A percentile compares a stretch with the other conserved stretches of the same genome.
These are phyloP conservation scores for Elephantulus edwardii DNA, from an alignment of 2,113 vertebrate genomes.

Conservation along the genomic window DNA sequence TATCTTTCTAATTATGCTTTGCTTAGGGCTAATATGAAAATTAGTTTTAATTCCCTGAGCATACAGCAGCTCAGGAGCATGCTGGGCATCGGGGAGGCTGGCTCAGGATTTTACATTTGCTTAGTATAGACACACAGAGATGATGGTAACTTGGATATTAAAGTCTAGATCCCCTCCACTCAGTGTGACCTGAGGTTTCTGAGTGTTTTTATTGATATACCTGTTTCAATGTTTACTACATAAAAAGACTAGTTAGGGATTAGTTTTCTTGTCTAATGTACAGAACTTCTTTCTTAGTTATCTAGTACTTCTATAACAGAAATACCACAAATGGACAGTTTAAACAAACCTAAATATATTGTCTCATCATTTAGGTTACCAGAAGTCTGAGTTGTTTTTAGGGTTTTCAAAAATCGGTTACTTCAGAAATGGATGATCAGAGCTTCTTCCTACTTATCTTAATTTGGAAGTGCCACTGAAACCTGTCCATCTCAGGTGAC, in stretches of 20 bases:
- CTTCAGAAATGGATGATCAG: no score
- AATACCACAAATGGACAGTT: not conserved
- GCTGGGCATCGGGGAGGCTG: constrained; percentile 16
- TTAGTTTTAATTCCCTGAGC: constrained; percentile 71
- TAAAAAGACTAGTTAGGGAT: not conserved
- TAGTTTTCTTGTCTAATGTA: fast-evolving
- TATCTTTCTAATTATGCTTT: constrained; percentile 78
- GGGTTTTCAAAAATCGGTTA: no score
- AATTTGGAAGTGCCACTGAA: no score
- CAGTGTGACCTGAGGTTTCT: not conserved
- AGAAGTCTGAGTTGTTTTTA: no score
- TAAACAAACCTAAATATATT: not conserved
- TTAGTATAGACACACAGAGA: not conserved
- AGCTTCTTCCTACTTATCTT: no score
- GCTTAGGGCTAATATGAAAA: constrained; percentile 77
- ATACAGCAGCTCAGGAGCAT: constrained; percentile 58
- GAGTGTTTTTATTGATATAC: not conserved
- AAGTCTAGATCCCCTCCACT: not conserved
- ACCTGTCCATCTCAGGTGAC: no score
- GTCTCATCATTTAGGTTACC: not conserved
- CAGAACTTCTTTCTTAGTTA: not conserved
- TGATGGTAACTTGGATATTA: not conserved
- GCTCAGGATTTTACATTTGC: constrained; percentile 53
- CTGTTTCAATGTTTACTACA: not conserved
- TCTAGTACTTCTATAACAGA: not conserved